phyloP scores from a whole-genome alignment of 2,888 invertebrate genomes.

The Aleiodes testaceus region DNA sequence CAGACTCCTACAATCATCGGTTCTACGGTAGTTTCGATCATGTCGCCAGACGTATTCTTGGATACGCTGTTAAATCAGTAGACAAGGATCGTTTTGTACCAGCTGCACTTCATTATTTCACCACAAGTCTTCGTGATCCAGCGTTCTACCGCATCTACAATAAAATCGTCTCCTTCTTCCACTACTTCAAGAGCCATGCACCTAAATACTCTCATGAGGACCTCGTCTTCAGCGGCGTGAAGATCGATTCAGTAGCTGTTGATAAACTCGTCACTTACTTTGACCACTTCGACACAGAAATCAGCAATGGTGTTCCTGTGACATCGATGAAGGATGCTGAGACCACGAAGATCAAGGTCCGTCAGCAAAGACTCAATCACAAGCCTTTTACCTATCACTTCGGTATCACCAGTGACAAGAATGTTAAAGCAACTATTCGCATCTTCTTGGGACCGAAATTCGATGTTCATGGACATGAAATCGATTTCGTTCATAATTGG shows the following conservation, averaged over 20 bases:
- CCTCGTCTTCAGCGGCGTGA: constrained; percentile 77
- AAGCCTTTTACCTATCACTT: constrained; percentile 79
- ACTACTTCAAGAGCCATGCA: too few relatives aligned
- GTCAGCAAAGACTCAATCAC: constrained; percentile 82
- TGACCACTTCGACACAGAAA: constrained; percentile 78
- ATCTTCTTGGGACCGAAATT: constrained; percentile 82
- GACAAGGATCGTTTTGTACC: constrained; percentile 73
- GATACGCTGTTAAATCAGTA: constrained; percentile 63
- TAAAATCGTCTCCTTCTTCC: constrained; percentile 75
- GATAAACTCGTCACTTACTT: constrained; percentile 81
- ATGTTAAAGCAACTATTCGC: constrained; percentile 77
- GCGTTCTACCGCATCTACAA: constrained; percentile 81
- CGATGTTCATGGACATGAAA: constrained; percentile 76
- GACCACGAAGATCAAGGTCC: constrained; percentile 75
- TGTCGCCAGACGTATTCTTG: constrained; percentile 74
- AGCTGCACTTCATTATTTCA: constrained; percentile 78
- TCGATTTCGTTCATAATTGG: constrained; percentile 76
- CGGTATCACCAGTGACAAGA: constrained; percentile 77
- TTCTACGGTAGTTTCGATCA: constrained; percentile 76
- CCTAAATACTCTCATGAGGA: constrained; percentile 76
- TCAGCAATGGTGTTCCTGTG: constrained; percentile 75
- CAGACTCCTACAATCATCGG: constrained; percentile 69
- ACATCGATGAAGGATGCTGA: constrained; percentile 71
- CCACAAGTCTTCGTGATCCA: constrained; percentile 80
- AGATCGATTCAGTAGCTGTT: constrained; percentile 78